Base-by-base conservation (phyloP, 2,113 vertebrate genomes). In the Xiphophorus hellerii region DNA sequence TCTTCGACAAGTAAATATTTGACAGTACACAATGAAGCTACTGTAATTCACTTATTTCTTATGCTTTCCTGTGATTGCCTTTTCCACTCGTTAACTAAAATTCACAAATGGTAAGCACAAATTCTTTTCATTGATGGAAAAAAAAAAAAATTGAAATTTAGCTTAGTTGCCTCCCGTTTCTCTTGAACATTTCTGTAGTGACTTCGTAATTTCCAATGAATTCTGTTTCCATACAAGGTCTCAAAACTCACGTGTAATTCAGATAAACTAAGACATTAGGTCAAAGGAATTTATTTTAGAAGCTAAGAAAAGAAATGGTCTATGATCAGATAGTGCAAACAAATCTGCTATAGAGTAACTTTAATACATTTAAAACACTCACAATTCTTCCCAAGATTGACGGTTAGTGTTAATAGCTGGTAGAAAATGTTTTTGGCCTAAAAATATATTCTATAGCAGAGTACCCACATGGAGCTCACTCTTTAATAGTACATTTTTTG, bases 1-100 rank as follows among this genome's bases (percentile, higher is more conserved):
- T 54, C 78, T 81, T 71, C 29, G 25, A 79, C 74, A 27, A 76
- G 29, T 81, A 74, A 82, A 70, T 67, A 74, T 78, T 76, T 68
- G 79, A 73, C 62, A 77, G 62, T 51, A 9, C 1, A 25, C 5
- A 30, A 17, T 73, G 10, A 51, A 28, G 42, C 6, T 37, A 20
- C 22, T 66, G 58, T 61, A 71, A 29, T 62, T 42, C 17, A 37
- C 14, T 17, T 44, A 3, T 13, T 30, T 33, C 13, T 58, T n/a
- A 25, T 25, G 25, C 5, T 25, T 6, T 22, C 51, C 51, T 25
- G 1, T n/a, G 20, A 54, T 54, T 51, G 14, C 12, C 12, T 48
- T 29, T 12, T 54, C 25, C 28, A 25, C 28, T 8, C 28, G 5
- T 69, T 20, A 39, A 27, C 30, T 14, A 4, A 31, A 29, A 69